Base-by-base conservation (phyloP, 2,113 vertebrate genomes). In the Planiliza haematocheilus region DNA sequence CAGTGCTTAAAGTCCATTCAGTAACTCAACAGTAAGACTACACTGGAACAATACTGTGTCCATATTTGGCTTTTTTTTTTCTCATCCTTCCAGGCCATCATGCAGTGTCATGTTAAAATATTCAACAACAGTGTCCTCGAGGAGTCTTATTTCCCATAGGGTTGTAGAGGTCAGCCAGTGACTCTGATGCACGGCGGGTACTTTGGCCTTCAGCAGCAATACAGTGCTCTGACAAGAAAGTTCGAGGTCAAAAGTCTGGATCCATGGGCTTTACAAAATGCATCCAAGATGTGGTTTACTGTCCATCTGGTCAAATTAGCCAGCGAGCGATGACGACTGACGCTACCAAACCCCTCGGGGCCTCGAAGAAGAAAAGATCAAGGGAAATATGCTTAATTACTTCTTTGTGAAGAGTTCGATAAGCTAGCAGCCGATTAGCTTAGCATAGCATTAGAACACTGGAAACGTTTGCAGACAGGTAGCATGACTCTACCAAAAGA, bases 131-230 rank as follows among this genome's bases (percentile, higher is more conserved):
- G 39, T 16, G 41, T 76, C 63, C 61, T 58, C 57, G 24, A 51
- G 74, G 74, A 70, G 69, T 70, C 30, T 30, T 66, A 1, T 72
- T 53, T 79, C 72, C 82, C 84, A 85, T 7, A 53, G 59, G 65
- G 66, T 43, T 8, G 5, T 30, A 51, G 17, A 66, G 56, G 69
- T 73, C 49, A 18, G 30, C 72, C 64, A 34, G 45, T 74, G 51
- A 50, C 51, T 73, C 17, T 57, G 50, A 66, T 52, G 41, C 60
- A 75, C 6, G 46, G 48, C 57, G 37, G 57, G 76, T 61, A 38
- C 53, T 86, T 86, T 87, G 86, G 77, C 69, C 62, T 81, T 86
- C 60, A 77, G 76, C 70, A 53, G 34, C 2, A 7, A 64, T 74
- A 68, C 75, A 84, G 68, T 77, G 77, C 67, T 75, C 60, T 7